Percentiles rank a stretch among this genome's conserved stretches.
These are phyloP conservation scores for Corydoras sp. DNA, from an alignment of 2,113 vertebrate genomes.

Conservation along the genomic window DNA sequence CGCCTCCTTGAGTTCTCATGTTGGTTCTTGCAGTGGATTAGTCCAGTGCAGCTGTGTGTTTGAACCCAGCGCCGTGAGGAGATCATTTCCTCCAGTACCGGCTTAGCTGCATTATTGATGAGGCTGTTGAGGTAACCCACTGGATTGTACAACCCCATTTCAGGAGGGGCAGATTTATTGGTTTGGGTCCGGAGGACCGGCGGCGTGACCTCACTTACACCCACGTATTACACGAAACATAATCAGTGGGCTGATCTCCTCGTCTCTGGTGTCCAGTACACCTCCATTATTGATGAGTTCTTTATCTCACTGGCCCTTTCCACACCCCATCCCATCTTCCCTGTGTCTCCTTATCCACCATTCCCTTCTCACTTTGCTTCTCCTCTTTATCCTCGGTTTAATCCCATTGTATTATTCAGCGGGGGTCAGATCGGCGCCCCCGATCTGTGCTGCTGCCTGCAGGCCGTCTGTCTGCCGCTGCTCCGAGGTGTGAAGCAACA, in stretches of 20 bases:
- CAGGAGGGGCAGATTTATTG: conserved; percentile 22
- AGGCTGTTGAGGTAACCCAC: conserved; percentile 16
- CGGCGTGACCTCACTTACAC: neutral
- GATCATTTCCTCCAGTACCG: conserved; percentile 4
- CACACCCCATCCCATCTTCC: neutral
- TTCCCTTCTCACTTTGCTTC: neutral
- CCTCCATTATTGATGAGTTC: conserved; percentile 23
- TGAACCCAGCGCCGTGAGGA: neutral
- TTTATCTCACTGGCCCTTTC: neutral
- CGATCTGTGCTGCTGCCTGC: conserved; percentile 4
- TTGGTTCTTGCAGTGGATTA: neutral
- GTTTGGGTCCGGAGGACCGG: conserved; percentile 4
- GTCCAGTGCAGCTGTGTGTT: neutral
- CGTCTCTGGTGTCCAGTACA: conserved; percentile 4
- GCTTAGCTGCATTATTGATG: conserved; percentile 34
- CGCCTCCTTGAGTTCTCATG: neutral
- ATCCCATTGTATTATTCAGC: conserved; percentile 26
- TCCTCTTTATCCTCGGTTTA: conserved; percentile 4
- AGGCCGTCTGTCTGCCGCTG: conserved; percentile 13
- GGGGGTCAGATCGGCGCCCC: conserved; percentile 1
- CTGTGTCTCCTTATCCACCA: conserved; percentile 1
- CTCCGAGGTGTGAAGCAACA: conserved; percentile 20
- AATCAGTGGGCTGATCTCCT: conserved; percentile 7
- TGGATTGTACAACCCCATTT: conserved; percentile 28
- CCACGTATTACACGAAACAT: neutral